phyloP scores from a whole-genome alignment of 2,797 vertebrate species.

The Trematomus bernacchii region DNA sequence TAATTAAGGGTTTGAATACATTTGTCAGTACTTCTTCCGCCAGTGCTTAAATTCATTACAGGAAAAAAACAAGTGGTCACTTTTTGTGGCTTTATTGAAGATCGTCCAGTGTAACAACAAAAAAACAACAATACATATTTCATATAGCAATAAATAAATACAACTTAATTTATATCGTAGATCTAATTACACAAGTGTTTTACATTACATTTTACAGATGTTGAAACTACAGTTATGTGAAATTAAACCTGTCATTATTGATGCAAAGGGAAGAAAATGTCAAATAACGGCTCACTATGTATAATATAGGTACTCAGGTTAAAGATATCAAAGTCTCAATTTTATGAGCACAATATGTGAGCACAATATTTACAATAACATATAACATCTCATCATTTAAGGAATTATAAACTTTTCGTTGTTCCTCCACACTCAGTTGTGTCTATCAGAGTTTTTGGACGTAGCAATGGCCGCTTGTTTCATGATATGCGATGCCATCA shows the following conservation, averaged over 20 bases:
- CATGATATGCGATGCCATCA: constrained; percentile 38
- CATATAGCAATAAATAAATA: background rate
- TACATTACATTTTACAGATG: background rate
- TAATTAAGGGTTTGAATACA: too few species aligned
- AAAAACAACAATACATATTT: background rate
- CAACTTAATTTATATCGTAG: background rate
- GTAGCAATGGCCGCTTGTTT: background rate
- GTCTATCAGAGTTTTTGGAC: background rate
- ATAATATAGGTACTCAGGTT: background rate
- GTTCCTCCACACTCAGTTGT: background rate
- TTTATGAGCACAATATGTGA: background rate
- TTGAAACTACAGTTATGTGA: background rate
- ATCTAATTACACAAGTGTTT: background rate
- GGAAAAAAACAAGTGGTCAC: background rate
- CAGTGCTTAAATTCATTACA: background rate
- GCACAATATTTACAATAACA: constrained; percentile 10
- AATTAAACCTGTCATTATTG: background rate
- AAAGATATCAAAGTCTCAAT: background rate
- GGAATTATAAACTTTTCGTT: background rate
- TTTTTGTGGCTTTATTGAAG: constrained; percentile 24
- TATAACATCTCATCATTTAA: background rate
- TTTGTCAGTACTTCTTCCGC: background rate
- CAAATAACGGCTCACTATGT: background rate
- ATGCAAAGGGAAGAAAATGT: background rate
- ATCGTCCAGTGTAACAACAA: background rate